A percentile compares a stretch with the other conserved stretches of the same genome.
phyloP scores from a whole-genome alignment of 2,113 vertebrate species.

The Rattus rattus region DNA sequence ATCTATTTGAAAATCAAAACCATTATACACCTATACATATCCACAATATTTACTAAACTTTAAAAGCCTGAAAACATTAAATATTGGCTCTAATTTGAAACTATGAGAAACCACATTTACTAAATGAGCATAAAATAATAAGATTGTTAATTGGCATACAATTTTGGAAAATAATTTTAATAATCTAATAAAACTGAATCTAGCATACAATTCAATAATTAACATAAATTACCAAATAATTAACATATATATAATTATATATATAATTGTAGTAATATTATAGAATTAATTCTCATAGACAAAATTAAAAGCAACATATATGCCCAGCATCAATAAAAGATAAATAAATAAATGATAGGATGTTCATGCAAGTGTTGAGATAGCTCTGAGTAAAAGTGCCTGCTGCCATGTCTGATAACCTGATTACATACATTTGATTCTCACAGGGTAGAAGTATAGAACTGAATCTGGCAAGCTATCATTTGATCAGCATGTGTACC shows the following conservation, averaged over 20 bases:
- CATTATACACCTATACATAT: background rate
- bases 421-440: background rate
- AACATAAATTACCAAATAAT: background rate
- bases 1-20: background rate
- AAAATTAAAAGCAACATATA: background rate
- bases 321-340: background rate
- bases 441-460: background rate
- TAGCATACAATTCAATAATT: background rate
- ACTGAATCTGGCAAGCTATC: background rate
- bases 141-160: background rate
- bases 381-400: background rate
- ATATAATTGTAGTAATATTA: background rate
- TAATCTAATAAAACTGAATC: background rate
- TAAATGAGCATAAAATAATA: background rate
- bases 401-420: background rate
- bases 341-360: background rate
- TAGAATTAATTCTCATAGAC: background rate
- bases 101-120: background rate
- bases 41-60: background rate
- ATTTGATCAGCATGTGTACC: background rate
- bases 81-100: background rate
- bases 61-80: constrained; percentile 17
- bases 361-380: background rate
- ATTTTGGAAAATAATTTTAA: constrained; percentile 3
- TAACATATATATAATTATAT: background rate